These are phyloP conservation scores for Drusus annulatus DNA, from an alignment of 1,140 invertebrate genomes.

Conservation along the genomic window DNA sequence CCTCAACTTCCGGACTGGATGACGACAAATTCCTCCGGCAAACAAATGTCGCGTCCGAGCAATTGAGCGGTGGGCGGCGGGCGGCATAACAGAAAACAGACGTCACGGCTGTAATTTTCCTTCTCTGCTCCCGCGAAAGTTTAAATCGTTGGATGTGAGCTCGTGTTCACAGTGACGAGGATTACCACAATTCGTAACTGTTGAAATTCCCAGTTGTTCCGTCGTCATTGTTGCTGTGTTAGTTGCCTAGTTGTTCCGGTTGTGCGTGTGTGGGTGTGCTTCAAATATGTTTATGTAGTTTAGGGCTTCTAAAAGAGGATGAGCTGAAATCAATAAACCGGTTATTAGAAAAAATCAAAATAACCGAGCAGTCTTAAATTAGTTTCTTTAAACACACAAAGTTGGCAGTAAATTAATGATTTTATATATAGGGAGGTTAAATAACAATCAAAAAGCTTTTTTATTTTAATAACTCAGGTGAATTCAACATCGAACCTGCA, in stretches of 20 bases:
- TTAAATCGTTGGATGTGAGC: constrained; percentile 32
- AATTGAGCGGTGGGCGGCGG: neutral
- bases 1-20: neutral
- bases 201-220: constrained; percentile 15
- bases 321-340: too few species aligned
- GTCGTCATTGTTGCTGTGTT: constrained; percentile 5
- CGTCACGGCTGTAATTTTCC: constrained; percentile 21
- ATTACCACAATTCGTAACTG: constrained; percentile 28
- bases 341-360: too few species aligned
- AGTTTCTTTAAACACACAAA: too few species aligned
- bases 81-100: constrained; percentile 2
- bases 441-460: too few species aligned
- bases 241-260: neutral
- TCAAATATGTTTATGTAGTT: too few species aligned
- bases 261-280: neutral
- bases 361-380: too few species aligned
- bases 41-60: neutral
- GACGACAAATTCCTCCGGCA: constrained; percentile 2
- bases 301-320: too few species aligned
- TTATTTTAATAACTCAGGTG: too few species aligned
- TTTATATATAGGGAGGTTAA: too few species aligned
- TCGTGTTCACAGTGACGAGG: constrained; percentile 26
- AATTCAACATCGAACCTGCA: too few species aligned
- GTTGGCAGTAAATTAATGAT: too few species aligned
- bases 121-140: constrained; percentile 18